Evolutionary conservation across 2,888 invertebrate genomes (phyloP).

Genomic region (Leuctra nigra): DNA sequence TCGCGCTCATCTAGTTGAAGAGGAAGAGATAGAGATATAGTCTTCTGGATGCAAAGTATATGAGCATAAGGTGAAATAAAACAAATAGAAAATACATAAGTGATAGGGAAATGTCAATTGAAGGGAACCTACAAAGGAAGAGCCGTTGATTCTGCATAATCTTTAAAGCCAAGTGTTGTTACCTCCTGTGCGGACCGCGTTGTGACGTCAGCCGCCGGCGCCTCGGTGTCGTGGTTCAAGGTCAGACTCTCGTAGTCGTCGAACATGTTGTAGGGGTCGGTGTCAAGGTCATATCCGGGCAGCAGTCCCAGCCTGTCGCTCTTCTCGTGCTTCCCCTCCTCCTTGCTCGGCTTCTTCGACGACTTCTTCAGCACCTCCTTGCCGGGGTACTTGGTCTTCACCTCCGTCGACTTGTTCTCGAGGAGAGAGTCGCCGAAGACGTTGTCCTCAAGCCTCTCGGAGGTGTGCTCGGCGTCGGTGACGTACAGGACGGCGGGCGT

Average conservation of each 20-base stretch:
- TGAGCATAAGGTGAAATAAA: too few species aligned
- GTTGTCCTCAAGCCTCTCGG: neutral
- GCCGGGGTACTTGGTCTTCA: neutral
- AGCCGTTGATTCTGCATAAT: too few species aligned
- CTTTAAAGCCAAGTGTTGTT: too few species aligned
- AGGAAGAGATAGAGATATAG: too few species aligned
- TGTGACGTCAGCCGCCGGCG: too few species aligned
- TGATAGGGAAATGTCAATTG: too few species aligned
- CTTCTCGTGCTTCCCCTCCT: neutral
- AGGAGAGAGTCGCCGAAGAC: neutral
- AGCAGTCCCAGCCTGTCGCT: neutral
- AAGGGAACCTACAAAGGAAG: too few species aligned
- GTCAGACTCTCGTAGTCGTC: neutral
- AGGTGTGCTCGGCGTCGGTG: conserved; percentile 21
- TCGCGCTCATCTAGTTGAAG: too few species aligned
- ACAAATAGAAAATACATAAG: too few species aligned
- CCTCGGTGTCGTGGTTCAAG: neutral
- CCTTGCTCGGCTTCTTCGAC: neutral
- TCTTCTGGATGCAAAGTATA: too few species aligned
- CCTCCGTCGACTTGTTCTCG: neutral
- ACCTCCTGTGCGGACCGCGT: too few species aligned
- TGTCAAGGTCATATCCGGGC: neutral
- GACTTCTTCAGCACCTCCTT: neutral
- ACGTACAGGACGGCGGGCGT: conserved; percentile 12
- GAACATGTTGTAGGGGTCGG: conserved; percentile 3